These are phyloP conservation scores for Aplysina aerophoba DNA, from an alignment of 37 sponge, comb jelly and placozoan species.

Conservation along the genomic window DNA sequence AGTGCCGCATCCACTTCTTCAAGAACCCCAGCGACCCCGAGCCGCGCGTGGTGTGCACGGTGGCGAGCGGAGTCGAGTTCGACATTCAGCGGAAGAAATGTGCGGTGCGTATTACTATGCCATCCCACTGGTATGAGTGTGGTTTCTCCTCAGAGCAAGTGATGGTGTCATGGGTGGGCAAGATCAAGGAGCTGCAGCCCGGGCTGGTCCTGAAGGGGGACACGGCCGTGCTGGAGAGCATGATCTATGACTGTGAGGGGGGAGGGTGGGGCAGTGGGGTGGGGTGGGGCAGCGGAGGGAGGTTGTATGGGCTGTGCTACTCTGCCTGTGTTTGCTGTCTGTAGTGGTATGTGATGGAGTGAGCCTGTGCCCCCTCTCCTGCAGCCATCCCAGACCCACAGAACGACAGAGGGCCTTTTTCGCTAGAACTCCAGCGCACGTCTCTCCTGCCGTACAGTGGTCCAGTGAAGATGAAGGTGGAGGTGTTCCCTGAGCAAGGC, in stretches of 20 bases:
- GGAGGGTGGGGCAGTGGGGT: background rate
- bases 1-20: background rate
- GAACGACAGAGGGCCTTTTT: constrained; percentile 17
- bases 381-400: constrained; percentile 34
- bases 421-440: background rate
- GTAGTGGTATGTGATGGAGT: background rate
- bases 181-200: constrained; percentile 24
- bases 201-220: background rate
- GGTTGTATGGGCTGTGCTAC: background rate
- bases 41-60: background rate
- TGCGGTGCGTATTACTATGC: background rate
- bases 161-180: constrained; percentile 10
- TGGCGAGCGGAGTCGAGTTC: background rate
- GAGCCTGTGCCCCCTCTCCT: background rate
- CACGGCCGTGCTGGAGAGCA: constrained; percentile 15
- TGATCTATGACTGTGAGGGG: constrained; percentile 27
- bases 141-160: constrained; percentile 1
- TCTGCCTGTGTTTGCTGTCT: background rate
- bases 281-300: background rate
- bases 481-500: background rate
- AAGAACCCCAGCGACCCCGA: background rate
- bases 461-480: constrained; percentile 9
- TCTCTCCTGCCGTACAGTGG: constrained; percentile 12
- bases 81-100: constrained; percentile 4
- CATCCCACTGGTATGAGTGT: background rate